Conservation (phyloP, 2,113 vertebrate genomes). For the Haliaeetus leucogaster region DNA sequence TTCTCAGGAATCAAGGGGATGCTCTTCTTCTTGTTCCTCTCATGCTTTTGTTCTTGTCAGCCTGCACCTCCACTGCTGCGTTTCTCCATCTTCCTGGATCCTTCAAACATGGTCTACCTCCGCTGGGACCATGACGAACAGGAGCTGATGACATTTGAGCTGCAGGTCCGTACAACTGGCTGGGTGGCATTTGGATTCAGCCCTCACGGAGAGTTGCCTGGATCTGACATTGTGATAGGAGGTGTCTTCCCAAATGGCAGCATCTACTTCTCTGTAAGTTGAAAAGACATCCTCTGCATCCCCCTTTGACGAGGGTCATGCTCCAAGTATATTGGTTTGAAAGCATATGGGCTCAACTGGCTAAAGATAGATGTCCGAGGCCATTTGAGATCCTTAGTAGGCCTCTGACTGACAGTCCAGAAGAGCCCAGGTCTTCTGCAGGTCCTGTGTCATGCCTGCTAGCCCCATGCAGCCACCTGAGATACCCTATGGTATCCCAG, state of each 20-base stretch:
- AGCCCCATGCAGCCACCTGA: background rate
- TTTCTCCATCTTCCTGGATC: slow-evolving; percentile 75
- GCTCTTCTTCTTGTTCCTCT: background rate
- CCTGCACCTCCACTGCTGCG: background rate
- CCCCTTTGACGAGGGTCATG: background rate
- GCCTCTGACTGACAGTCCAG: background rate
- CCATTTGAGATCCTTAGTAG: background rate
- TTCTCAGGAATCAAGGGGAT: background rate
- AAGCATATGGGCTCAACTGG: background rate
- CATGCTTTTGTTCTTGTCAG: background rate
- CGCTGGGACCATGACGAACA: slow-evolving; percentile 71
- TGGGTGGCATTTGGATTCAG: slow-evolving; percentile 81
- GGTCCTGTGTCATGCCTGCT: background rate
- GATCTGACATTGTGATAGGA: slow-evolving; percentile 75
- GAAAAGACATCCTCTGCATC: background rate
- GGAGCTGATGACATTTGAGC: slow-evolving; percentile 72
- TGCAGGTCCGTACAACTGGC: slow-evolving; percentile 70
- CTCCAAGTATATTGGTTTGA: background rate
- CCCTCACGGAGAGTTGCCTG: slow-evolving; percentile 55
- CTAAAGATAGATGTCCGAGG: background rate
- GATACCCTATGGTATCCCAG: background rate
- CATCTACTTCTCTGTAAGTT: slow-evolving; percentile 76
- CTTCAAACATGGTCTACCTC: slow-evolving; percentile 40
- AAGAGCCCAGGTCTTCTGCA: background rate
- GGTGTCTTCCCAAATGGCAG: slow-evolving; percentile 60